phyloP scores from a whole-genome alignment of 2,888 invertebrate genomes.

The Acleris holmiana region DNA sequence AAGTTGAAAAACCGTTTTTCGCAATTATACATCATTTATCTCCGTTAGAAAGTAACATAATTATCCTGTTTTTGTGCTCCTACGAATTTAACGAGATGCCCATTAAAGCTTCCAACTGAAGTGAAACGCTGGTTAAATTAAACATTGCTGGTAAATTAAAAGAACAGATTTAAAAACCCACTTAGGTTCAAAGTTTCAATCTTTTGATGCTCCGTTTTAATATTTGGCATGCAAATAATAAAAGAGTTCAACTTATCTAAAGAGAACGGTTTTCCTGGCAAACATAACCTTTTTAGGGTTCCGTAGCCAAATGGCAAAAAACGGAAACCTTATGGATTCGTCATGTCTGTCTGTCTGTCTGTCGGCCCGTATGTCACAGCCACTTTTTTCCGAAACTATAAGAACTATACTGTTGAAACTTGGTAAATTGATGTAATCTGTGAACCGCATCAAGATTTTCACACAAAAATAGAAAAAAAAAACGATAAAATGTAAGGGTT shows the following conservation, averaged over 20 bases:
- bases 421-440: no score
- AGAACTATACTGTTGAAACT: no score
- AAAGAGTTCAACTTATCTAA: no score
- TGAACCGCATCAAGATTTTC: no score
- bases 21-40: conserved; percentile 7
- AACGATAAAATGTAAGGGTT: no score
- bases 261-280: neutral
- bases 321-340: no score
- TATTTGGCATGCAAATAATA: neutral
- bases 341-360: no score
- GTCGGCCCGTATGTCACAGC: no score
- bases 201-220: conserved; percentile 4
- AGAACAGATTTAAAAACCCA: neutral
- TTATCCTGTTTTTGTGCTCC: conserved; percentile 15
- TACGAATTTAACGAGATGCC: conserved; percentile 18
- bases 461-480: no score
- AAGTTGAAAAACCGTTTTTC: conserved; percentile 7
- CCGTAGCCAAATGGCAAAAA: no score
- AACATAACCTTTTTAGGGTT: no score
- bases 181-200: neutral
- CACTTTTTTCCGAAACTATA: no score
- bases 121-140: neutral
- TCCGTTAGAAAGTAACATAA: conserved; percentile 15
- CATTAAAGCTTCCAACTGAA: conserved; percentile 9
- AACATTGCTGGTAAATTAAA: conserved; percentile 11